Evolutionary conservation across 2,113 vertebrate genomes (phyloP), one percentile per base, ranked within the genome.

Genomic region (Tragelaphus scriptus): DNA sequence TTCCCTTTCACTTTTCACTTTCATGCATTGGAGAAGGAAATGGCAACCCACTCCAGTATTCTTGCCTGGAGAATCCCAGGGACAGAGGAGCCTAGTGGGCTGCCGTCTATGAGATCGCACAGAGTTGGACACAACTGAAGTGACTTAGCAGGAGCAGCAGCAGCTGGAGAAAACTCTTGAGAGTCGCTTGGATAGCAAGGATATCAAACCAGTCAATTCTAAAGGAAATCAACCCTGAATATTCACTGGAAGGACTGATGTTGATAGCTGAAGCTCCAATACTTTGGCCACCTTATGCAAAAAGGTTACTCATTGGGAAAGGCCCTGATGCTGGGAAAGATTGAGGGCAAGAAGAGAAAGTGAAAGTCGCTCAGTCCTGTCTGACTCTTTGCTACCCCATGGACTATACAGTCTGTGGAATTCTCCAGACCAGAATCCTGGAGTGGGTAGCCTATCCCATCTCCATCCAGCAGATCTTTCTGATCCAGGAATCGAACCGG

Each of bases 401-500:
- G 17, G n/a, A 71, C 65, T 71, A 36, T 71, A 11, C 17, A 71
- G 32, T 71, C n/a, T 0, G 4, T 71, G n/a, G n/a, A 71, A 71
- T 11, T 11, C n/a, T 71, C n/a, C n/a, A 36, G 65, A n/a, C n/a
- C 65, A 71, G n/a, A 71, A 21, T 36, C 32, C 65, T 36, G 16
- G 65, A 71, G 65, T 71, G 65, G 65, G 65, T 71, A 71, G 65
- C 65, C 32, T 71, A 21, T 71, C 17, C 65, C 32, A 10, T 71
- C 65, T 71, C n/a, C 65, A 71, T 71, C n/a, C 65, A 71, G 17
- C 0, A 1, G n/a, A 71, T 71, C n/a, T 71, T 71, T n/a, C 65
- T 0, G 0, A 71, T 17, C n/a, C 65, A 71, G 65, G 65, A 71
- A 21, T 71, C 1, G 0, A 71, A 71, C 65, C 0, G 0, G 30